Base-by-base conservation (phyloP, 2,113 vertebrate genomes). In the Callipepla californica region DNA sequence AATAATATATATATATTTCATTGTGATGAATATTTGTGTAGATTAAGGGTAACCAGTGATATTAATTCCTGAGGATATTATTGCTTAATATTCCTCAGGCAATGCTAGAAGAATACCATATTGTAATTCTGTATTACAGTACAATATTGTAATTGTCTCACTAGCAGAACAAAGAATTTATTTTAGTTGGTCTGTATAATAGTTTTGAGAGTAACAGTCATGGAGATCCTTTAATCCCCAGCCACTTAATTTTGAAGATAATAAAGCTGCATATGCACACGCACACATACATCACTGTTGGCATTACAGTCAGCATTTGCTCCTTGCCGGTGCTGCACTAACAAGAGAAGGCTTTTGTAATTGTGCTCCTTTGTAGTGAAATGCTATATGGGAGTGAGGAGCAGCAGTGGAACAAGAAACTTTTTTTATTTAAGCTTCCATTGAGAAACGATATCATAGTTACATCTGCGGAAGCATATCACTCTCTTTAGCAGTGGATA, bases 21-120 rank as follows among this genome's bases (percentile, higher is more conserved):
- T 93, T 93, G 92, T 93, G 19, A 91, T 94, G 19, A 83, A 69
- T 73, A 83, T 75, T 79, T 96, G 87, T 87, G 55, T 70, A 77
- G 40, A 79, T 32, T 93, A 63, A 70, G 70, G 85, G 47, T n/a
- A 87, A 87, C 44, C 38, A 90, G 14, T 15, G 62, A 66, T 34
- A 69, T 48, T 47, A 92, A 91, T 63, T 96, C 21, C 58, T 77
- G 36, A 90, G 62, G 45, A 90, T 18, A 16, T 12, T 40, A 40
- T 5, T 40, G 40, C 12, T 40, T 40, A 40, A 40, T 40, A 40
- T 40, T 40, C 40, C 40, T 40, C 48, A 90, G 79, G 50, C 15
- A 85, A 66, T 3, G 21, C 38, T 93, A 73, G 61, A 83, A 36
- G n/a, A 90, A 38, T 22, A 83, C 5, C 1, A 3, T 55, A 69